These are phyloP conservation scores for Eupithecia insigniata DNA, from an alignment of 2,888 invertebrate species.

Conservation along the genomic window DNA sequence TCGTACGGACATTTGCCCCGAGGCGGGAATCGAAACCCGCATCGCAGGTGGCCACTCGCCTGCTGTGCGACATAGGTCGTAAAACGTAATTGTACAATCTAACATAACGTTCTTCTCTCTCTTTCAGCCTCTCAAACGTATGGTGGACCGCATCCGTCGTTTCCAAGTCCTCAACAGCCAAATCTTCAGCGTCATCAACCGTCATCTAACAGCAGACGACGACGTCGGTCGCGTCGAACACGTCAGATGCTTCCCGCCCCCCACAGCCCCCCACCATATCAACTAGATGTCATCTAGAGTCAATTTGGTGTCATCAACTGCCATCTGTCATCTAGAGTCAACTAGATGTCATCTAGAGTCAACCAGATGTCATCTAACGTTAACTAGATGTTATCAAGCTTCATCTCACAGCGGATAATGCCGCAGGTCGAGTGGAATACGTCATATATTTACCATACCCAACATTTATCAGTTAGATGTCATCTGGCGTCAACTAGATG, in stretches of 20 bases:
- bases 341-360: not conserved
- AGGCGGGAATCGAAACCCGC: too few species aligned
- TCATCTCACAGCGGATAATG: too few species aligned
- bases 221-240: conserved; percentile 94
- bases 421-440: too few species aligned
- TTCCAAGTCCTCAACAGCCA: conserved; percentile 99
- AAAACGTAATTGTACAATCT: too few species aligned
- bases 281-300: not conserved
- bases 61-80: too few species aligned
- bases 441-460: too few species aligned
- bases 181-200: conserved; percentile 97
- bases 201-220: conserved; percentile 93
- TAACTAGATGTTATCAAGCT: not conserved
- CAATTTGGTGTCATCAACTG: not conserved
- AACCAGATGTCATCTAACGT: not conserved
- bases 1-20: too few species aligned
- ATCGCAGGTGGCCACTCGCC: too few species aligned
- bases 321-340: not conserved
- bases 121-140: conserved; percentile 93
- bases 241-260: conserved; percentile 98
- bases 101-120: conserved; percentile 11
- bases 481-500: too few species aligned
- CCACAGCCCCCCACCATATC: conserved; percentile 59
- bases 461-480: too few species aligned
- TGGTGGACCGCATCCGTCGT: conserved; percentile 98